Conservation (phyloP, 2,113 vertebrate species). For the Leptosomus discolor region DNA sequence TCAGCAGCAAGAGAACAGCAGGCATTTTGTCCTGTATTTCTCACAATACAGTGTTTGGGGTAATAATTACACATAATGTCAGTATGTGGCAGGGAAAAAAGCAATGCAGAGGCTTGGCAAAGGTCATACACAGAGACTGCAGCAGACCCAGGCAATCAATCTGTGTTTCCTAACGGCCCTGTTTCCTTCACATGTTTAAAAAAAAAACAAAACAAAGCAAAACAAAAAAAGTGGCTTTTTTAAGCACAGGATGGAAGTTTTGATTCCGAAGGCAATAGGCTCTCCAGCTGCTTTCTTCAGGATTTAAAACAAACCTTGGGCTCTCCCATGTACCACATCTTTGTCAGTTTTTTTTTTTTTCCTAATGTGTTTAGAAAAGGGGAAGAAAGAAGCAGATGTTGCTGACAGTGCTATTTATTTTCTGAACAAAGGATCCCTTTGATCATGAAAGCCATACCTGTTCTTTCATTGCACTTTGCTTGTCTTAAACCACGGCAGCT, state of each 20-base stretch:
- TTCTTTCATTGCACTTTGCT: neutral
- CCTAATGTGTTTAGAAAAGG: neutral
- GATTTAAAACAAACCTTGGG: neutral
- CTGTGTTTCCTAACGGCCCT: fast-evolving
- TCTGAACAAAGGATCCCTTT: neutral
- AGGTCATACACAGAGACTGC: neutral
- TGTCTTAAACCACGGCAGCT: neutral
- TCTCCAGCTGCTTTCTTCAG: neutral
- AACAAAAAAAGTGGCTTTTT: neutral
- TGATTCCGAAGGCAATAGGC: neutral
- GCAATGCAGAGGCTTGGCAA: neutral
- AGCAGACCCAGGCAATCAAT: neutral
- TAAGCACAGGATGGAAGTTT: neutral
- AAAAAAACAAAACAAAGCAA: too few relatives aligned
- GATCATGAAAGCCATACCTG: fast-evolving
- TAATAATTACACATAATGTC: neutral
- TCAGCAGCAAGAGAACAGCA: fast-evolving
- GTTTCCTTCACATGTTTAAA: neutral
- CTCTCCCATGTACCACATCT: fast-evolving
- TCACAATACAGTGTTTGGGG: neutral
- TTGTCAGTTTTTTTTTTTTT: neutral
- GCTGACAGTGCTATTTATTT: neutral
- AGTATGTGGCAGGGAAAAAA: neutral
- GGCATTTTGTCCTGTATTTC: neutral
- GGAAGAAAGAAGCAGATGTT: neutral